A percentile compares a stretch with the other conserved stretches of the same genome.
phyloP scores from a whole-genome alignment of 2,113 vertebrate species.

The Melanostigma gelatinosum region DNA sequence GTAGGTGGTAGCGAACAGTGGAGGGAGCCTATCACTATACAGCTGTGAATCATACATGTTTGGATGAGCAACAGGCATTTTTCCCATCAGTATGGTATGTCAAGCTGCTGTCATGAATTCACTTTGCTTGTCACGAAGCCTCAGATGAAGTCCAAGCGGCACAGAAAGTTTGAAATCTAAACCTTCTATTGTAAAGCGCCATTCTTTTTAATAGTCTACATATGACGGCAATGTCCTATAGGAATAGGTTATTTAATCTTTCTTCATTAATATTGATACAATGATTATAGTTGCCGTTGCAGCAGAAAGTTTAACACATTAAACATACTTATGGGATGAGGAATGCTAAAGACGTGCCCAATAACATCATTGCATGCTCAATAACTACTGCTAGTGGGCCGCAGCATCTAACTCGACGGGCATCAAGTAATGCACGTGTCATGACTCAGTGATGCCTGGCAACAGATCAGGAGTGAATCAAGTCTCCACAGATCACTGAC shows the following conservation, averaged over 20 bases:
- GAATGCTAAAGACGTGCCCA: not conserved
- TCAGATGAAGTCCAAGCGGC: not conserved
- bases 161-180: constrained; percentile 2
- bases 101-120: constrained; percentile 16
- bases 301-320: not conserved
- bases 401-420: no score
- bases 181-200: not conserved
- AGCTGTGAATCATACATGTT: not conserved
- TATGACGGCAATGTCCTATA: not conserved
- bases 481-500: constrained; percentile 3
- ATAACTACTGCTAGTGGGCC: constrained; percentile 3
- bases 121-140: constrained; percentile 7
- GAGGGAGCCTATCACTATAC: constrained; percentile 18
- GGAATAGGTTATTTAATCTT: not conserved
- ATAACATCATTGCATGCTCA: constrained; percentile 12
- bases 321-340: constrained; percentile 5
- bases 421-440: constrained; percentile 1
- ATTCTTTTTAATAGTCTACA: not conserved
- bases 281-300: not conserved
- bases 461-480: not conserved
- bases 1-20: constrained; percentile 23
- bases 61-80: constrained; percentile 36
- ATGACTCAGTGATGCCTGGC: constrained; percentile 14
- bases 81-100: constrained; percentile 35
- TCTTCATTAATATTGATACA: not conserved